These are phyloP conservation scores for Halcyon senegalensis DNA, from an alignment of 2,113 vertebrate genomes.

Conservation along the genomic window DNA sequence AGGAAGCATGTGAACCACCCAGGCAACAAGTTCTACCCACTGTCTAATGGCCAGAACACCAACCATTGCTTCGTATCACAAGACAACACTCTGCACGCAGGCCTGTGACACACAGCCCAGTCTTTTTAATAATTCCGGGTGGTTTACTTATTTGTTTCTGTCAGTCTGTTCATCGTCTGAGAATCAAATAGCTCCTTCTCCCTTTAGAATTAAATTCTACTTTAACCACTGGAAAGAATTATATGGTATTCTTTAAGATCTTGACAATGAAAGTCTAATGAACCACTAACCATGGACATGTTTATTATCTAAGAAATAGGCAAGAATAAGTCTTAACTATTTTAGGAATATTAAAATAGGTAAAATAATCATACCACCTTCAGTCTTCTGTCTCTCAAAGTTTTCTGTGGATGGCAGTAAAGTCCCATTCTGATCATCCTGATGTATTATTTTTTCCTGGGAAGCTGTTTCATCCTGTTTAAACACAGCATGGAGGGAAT, in stretches of 20 bases:
- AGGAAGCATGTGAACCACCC: background rate
- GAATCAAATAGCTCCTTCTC: background rate
- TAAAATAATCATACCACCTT: constrained; percentile 48
- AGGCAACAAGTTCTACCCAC: background rate
- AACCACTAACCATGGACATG: background rate
- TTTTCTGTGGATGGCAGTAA: constrained; percentile 4
- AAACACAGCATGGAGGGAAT: background rate
- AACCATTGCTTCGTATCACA: background rate
- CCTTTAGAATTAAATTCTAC: background rate
- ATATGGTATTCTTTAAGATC: background rate
- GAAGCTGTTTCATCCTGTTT: constrained; percentile 71
- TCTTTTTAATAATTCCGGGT: background rate
- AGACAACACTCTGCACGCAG: background rate
- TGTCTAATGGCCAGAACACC: background rate
- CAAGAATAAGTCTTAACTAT: background rate
- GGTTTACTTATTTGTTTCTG: background rate
- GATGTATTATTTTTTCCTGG: constrained; percentile 57
- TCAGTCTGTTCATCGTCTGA: background rate
- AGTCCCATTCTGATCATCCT: constrained; percentile 54
- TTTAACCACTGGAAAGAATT: background rate
- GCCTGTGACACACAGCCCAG: background rate
- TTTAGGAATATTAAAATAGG: background rate
- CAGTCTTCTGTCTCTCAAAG: constrained; percentile 32
- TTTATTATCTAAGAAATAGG: background rate
- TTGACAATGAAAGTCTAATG: background rate